Evolutionary conservation across 2,113 vertebrate genomes (phyloP).

Genomic region (Peromyscus leucopus): DNA sequence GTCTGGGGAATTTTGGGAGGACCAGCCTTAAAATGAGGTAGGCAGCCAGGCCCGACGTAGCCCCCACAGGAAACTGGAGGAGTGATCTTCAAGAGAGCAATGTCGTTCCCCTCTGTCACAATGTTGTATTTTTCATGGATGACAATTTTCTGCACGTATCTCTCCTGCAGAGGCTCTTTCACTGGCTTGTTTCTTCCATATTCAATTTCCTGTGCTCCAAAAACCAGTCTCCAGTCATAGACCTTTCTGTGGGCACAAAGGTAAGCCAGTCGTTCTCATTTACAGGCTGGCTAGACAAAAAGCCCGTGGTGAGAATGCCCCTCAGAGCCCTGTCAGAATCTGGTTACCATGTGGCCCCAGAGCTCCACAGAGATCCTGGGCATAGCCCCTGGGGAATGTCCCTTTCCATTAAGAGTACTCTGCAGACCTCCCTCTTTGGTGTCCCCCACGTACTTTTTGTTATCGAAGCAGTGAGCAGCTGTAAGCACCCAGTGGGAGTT

Average conservation of each 20-base stretch:
- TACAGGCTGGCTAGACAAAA: background rate
- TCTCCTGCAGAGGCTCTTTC: conserved; percentile 71
- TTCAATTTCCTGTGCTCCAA: conserved; percentile 73
- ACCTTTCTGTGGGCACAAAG: conserved; percentile 69
- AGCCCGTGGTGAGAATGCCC: background rate
- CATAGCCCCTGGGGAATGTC: background rate
- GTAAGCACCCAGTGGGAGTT: conserved; percentile 88
- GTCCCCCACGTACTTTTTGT: conserved; percentile 50
- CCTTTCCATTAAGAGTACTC: background rate
- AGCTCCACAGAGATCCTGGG: background rate
- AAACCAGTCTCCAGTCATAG: conserved; percentile 81
- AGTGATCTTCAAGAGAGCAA: conserved; percentile 82
- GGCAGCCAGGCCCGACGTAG: conserved; percentile 76
- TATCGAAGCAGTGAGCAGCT: conserved; percentile 90
- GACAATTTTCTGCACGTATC: conserved; percentile 76
- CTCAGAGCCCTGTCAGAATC: background rate
- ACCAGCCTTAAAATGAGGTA: conserved; percentile 73
- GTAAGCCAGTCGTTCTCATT: background rate
- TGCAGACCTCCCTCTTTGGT: accelerated
- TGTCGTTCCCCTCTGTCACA: conserved; percentile 77
- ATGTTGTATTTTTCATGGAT: conserved; percentile 77
- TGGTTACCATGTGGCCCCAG: background rate
- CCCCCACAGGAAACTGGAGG: conserved; percentile 72
- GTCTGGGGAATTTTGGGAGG: conserved; percentile 56
- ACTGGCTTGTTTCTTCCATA: conserved; percentile 48